A percentile compares a stretch with the other conserved stretches of the same genome.
phyloP scores from a whole-genome alignment of 2,113 vertebrate genomes.

The Puma concolor region DNA sequence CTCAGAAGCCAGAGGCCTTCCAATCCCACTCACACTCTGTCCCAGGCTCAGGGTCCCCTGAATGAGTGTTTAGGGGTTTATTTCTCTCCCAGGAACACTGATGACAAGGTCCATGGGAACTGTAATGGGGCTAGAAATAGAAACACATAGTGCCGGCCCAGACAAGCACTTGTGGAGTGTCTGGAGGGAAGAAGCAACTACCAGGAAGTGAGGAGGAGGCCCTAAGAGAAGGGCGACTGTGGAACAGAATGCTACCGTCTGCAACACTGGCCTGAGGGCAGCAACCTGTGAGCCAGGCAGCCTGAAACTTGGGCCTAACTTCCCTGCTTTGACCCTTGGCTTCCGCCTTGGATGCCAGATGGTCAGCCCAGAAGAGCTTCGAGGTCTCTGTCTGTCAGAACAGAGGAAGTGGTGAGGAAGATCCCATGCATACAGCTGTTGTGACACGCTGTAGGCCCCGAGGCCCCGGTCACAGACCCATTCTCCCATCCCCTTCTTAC shows the following conservation, averaged over 20 bases:
- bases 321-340: background rate
- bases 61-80: background rate
- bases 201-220: background rate
- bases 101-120: background rate
- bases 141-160: background rate
- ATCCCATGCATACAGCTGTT: background rate
- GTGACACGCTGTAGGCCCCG: background rate
- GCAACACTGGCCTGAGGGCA: background rate
- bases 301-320: background rate
- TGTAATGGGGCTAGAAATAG: background rate
- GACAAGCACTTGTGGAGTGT: background rate
- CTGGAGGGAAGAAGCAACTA: background rate
- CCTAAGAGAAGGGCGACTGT: no score
- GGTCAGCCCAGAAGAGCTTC: background rate
- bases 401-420: background rate
- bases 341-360: background rate
- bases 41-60: background rate
- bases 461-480: background rate
- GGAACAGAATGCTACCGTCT: background rate
- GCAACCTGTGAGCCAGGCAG: background rate
- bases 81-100: background rate
- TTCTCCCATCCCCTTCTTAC: background rate
- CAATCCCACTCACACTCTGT: background rate
- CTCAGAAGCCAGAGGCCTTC: background rate
- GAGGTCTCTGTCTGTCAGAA: background rate